Conservation (phyloP, 2,888 invertebrate genomes). For the Melitaea athalia region DNA sequence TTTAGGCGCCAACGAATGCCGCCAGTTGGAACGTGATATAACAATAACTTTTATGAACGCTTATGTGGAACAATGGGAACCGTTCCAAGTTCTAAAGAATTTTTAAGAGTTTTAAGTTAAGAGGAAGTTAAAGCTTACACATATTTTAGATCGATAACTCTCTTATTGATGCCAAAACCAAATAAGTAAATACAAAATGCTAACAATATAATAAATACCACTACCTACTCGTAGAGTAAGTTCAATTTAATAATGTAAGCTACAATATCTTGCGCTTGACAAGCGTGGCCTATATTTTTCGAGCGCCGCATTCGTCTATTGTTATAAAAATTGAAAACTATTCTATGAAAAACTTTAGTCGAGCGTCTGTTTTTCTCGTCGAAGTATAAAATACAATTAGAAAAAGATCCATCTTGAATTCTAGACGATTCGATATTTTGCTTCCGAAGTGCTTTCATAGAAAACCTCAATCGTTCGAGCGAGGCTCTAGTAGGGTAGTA, state of each 20-base stretch:
- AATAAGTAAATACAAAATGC: not conserved
- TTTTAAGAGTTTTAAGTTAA: not conserved
- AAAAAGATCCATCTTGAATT: not conserved
- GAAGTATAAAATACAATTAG: not conserved
- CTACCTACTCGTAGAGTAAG: not conserved
- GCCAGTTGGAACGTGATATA: constrained; percentile 5
- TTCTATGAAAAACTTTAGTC: not conserved
- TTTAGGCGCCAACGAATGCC: not conserved
- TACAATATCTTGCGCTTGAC: constrained; percentile 5
- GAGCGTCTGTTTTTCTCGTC: not conserved
- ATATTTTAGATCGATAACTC: not conserved
- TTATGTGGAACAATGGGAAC: constrained; percentile 9
- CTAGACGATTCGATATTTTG: not conserved
- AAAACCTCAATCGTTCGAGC: not conserved
- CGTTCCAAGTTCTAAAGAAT: not conserved
- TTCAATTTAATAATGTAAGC: not conserved
- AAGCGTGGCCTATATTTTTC: not conserved
- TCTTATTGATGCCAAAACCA: not conserved
- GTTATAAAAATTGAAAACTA: constrained; percentile 2
- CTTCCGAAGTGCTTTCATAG: not conserved
- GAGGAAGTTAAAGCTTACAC: not conserved
- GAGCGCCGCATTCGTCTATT: constrained; percentile 5
- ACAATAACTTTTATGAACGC: constrained; percentile 7
- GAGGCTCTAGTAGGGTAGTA: not conserved
- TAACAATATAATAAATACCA: not conserved